Percentiles rank a stretch among this genome's conserved stretches.
Evolutionary conservation across 1,140 invertebrate species (phyloP).

Genomic region (Apolygus lucorum): DNA sequence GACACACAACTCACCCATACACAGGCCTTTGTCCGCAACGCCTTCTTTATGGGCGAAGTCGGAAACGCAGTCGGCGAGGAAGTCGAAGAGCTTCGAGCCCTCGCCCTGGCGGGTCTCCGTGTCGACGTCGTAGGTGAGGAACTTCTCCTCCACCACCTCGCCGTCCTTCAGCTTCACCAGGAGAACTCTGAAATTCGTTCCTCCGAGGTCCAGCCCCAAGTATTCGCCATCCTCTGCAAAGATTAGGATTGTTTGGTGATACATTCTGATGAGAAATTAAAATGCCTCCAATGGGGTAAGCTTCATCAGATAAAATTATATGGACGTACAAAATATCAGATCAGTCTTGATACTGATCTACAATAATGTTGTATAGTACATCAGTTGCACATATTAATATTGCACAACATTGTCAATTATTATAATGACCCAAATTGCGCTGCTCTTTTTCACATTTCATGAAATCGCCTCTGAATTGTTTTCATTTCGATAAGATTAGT

Average conservation of each 20-base stretch:
- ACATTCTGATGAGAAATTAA: background rate
- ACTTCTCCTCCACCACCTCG: conserved; percentile 35
- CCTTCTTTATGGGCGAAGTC: conserved; percentile 49
- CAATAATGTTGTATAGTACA: no score
- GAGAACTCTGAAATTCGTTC: conserved; percentile 70
- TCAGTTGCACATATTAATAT: no score
- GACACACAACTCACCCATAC: conserved; percentile 20
- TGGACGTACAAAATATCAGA: no score
- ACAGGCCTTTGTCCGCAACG: conserved; percentile 9
- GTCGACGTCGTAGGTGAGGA: conserved; percentile 45
- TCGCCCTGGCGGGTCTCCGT: conserved; percentile 47
- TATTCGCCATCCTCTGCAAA: conserved; percentile 57
- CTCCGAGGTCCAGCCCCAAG: conserved; percentile 68
- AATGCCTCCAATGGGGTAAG: no score
- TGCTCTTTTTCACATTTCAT: no score
- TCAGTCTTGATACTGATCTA: no score
- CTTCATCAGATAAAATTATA: no score
- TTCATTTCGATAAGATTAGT: no score
- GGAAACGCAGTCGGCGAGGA: conserved; percentile 62
- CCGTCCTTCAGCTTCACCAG: conserved; percentile 50
- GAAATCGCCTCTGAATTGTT: no score
- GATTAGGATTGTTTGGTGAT: conserved; percentile 14
- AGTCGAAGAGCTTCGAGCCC: conserved; percentile 59
- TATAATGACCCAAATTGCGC: no score
- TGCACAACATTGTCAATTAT: no score